Percentiles rank a stretch among this genome's conserved stretches.
phyloP scores from a whole-genome alignment of 2,113 vertebrate genomes.

The Hoplias malabaricus region DNA sequence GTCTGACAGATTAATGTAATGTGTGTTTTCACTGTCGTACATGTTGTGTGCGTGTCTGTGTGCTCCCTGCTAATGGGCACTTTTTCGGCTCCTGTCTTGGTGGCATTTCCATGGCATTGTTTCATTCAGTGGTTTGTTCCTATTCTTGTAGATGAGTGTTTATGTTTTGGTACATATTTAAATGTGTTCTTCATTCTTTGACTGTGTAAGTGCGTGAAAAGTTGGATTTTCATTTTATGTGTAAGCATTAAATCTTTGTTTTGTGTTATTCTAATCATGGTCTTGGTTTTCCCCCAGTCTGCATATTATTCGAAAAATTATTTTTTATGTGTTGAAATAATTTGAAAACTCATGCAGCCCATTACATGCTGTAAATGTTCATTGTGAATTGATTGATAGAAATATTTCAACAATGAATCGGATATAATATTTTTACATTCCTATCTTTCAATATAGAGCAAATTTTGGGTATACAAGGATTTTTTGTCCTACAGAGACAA shows the following conservation, averaged over 20 bases:
- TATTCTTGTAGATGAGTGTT: background rate
- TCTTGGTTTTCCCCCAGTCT: background rate
- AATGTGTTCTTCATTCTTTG: background rate
- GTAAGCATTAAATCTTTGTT: background rate
- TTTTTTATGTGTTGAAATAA: background rate
- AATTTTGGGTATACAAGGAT: too few species aligned
- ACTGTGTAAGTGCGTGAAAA: background rate
- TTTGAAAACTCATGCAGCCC: too few species aligned
- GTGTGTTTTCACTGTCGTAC: background rate
- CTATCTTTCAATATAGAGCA: too few species aligned
- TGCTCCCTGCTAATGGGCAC: constrained; percentile 26
- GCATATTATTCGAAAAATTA: too few species aligned
- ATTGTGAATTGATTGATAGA: too few species aligned
- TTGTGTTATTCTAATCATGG: background rate
- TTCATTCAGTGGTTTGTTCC: background rate
- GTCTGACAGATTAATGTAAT: constrained; percentile 52
- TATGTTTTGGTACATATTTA: background rate
- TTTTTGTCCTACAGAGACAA: too few species aligned
- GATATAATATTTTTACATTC: too few species aligned
- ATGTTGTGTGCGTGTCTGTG: background rate
- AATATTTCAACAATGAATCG: too few species aligned
- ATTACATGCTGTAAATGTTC: too few species aligned
- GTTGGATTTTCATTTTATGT: background rate
- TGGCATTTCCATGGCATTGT: constrained; percentile 17
- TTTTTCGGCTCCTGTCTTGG: constrained; percentile 17